A percentile compares a stretch with the other conserved stretches of the same genome.
phyloP scores from a whole-genome alignment of 2,797 vertebrate species.

The Triplophysa yarkandensis region DNA sequence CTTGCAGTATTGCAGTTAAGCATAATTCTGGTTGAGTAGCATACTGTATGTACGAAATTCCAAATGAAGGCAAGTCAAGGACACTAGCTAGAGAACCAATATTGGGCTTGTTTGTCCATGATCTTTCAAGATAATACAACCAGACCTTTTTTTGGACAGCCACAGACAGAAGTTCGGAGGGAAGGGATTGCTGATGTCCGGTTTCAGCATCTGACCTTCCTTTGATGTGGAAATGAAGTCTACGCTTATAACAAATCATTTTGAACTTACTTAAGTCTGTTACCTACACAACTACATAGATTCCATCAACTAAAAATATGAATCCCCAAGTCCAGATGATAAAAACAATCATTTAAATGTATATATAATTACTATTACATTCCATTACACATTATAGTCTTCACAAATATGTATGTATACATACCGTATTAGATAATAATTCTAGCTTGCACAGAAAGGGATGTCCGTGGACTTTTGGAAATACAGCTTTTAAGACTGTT shows the following conservation, averaged over 20 bases:
- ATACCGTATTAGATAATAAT: too few species aligned
- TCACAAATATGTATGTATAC: too few species aligned
- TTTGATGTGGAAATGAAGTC: slow-evolving; percentile 80
- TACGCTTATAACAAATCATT: slow-evolving; percentile 69
- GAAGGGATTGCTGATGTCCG: slow-evolving; percentile 77
- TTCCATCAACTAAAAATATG: too few species aligned
- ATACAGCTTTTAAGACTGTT: background rate
- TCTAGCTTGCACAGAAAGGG: too few species aligned
- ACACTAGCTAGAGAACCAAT: background rate
- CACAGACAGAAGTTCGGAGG: slow-evolving; percentile 44
- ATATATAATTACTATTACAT: too few species aligned
- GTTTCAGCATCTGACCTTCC: slow-evolving; percentile 68
- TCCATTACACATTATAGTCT: too few species aligned
- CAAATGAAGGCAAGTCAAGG: background rate
- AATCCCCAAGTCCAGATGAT: too few species aligned
- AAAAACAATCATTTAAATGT: too few species aligned
- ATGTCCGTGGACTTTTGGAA: background rate
- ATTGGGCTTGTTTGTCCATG: background rate
- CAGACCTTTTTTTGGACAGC: background rate
- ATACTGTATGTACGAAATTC: too few species aligned
- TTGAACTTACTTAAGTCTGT: slow-evolving; percentile 72
- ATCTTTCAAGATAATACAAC: background rate
- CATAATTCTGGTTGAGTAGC: too few species aligned
- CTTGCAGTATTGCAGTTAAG: too few species aligned
- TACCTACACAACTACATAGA: slow-evolving; percentile 41